Conservation (phyloP, 1,140 invertebrate genomes). For the Thaumetopoea pityocampa region DNA sequence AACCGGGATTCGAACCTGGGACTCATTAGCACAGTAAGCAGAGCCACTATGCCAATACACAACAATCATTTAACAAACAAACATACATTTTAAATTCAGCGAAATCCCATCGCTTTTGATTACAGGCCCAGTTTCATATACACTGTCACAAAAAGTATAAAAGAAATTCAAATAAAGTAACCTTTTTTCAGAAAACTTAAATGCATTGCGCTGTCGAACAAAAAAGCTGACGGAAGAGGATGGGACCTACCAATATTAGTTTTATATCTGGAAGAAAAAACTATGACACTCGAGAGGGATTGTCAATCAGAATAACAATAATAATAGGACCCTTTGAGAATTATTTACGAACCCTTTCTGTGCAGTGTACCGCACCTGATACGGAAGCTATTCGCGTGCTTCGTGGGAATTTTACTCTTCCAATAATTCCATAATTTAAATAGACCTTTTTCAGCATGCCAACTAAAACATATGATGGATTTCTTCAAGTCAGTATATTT, state of each 20-base stretch:
- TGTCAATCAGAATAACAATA: constrained; percentile 70
- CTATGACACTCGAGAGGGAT: constrained; percentile 61
- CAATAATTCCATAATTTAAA: constrained; percentile 7
- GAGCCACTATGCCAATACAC: no score
- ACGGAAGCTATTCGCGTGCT: constrained; percentile 64
- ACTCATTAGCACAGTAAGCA: no score
- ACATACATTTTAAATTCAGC: no score
- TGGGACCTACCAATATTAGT: constrained; percentile 73
- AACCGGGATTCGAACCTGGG: no score
- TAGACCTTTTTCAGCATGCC: constrained; percentile 8
- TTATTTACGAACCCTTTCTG: constrained; percentile 65
- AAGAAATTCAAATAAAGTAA: constrained; percentile 53
- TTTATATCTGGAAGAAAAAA: constrained; percentile 71
- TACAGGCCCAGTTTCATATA: constrained; percentile 39
- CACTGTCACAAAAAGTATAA: constrained; percentile 33
- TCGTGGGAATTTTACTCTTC: constrained; percentile 50
- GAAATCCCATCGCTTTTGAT: no score
- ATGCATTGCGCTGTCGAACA: constrained; percentile 48
- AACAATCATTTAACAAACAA: no score
- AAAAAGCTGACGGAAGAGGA: constrained; percentile 68
- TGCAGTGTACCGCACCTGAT: constrained; percentile 62
- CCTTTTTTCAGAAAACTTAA: constrained; percentile 47
- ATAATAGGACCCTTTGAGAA: constrained; percentile 63
- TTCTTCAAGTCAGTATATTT: no score
- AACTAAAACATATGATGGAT: constrained; percentile 5